These are phyloP conservation scores for Panagrolaimus sp. DNA, from an alignment of 1,140 invertebrate genomes.

Conservation along the genomic window DNA sequence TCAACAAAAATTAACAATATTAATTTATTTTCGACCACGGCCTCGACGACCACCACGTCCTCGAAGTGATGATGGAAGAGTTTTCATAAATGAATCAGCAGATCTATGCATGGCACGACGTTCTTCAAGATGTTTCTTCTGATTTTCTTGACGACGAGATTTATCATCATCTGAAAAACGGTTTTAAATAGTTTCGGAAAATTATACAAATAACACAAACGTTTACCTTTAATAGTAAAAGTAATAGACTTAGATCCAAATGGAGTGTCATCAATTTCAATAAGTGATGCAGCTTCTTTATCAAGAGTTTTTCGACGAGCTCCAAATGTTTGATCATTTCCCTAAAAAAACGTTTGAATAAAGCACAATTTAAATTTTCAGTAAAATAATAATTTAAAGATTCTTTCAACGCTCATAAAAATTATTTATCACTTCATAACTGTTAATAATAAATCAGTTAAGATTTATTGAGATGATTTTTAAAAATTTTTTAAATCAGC, in stretches of 20 bases:
- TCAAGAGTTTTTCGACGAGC: conserved; percentile 21
- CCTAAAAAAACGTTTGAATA: conserved; percentile 15
- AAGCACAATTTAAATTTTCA: conserved; percentile 19
- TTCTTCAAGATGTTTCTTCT: not conserved
- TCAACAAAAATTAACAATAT: no score
- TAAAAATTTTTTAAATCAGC: no score
- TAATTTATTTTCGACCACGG: not conserved
- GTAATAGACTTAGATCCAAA: conserved; percentile 51
- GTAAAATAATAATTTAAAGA: conserved; percentile 6
- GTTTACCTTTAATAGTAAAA: conserved; percentile 36
- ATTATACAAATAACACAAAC: not conserved
- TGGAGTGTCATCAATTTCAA: conserved; percentile 31
- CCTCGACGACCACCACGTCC: not conserved
- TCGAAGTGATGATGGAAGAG: not conserved
- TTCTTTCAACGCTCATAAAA: conserved; percentile 8
- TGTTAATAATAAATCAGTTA: not conserved
- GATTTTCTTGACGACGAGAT: conserved; percentile 20
- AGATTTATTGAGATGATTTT: no score
- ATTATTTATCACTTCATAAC: not conserved
- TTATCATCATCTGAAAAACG: not conserved
- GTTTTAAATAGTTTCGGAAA: not conserved
- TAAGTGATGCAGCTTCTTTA: not conserved
- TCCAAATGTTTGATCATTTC: conserved; percentile 18
- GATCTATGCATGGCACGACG: conserved; percentile 3
- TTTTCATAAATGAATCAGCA: not conserved